These are phyloP conservation scores for Ctenopoma kingsleyae DNA, from an alignment of 2,797 vertebrate species.

Conservation along the genomic window DNA sequence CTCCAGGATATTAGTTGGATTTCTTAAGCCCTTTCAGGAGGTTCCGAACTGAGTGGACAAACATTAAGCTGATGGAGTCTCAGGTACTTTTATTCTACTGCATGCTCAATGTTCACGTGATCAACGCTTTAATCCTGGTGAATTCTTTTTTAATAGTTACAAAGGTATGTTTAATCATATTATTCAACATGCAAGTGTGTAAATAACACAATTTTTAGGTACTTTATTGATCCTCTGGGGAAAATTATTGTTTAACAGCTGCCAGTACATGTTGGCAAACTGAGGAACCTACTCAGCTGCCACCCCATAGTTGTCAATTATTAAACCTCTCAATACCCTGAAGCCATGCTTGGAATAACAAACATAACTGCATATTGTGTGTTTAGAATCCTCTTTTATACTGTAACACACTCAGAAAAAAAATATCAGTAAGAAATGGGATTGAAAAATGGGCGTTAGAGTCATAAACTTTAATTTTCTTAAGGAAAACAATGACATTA, in stretches of 20 bases:
- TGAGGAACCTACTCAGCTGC: no score
- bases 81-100: neutral
- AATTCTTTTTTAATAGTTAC: no score
- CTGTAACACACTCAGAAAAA: neutral
- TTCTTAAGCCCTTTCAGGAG: neutral
- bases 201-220: neutral
- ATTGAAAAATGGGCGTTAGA: neutral
- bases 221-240: no score
- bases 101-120: neutral
- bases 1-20: conserved; percentile 13
- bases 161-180: neutral
- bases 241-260: no score
- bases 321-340: no score
- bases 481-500: neutral
- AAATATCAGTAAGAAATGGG: neutral
- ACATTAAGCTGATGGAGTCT: conserved; percentile 4
- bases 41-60: neutral
- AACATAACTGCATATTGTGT: neutral
- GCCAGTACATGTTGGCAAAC: no score
- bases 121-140: neutral
- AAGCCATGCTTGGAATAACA: no score
- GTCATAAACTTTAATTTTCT: neutral
- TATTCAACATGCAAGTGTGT: neutral
- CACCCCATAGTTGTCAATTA: no score
- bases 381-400: no score